Percentiles rank a stretch among this genome's conserved stretches.
Conservation (phyloP, 1,140 invertebrate genomes). For the Brachionus koreanus region DNA sequence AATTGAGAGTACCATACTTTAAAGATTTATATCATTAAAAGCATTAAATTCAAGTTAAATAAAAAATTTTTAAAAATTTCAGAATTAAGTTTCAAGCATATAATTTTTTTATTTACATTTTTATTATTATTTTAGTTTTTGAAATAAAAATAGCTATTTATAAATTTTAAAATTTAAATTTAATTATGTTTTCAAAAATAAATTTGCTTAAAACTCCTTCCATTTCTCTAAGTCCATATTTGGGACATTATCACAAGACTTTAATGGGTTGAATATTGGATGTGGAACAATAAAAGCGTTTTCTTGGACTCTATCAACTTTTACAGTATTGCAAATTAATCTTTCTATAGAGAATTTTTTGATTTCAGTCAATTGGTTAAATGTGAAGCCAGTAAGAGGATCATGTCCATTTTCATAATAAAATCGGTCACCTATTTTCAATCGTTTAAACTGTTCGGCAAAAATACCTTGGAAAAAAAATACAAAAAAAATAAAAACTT, state of each 20-base stretch:
- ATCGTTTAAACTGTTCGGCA: slow-evolving; percentile 82
- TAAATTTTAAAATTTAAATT: not conserved
- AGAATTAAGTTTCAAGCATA: no score
- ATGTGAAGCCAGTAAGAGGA: not conserved
- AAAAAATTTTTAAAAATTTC: no score
- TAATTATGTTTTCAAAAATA: not conserved
- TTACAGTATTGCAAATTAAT: slow-evolving; percentile 5
- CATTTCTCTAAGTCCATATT: slow-evolving; percentile 22
- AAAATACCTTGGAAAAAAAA: slow-evolving; percentile 62
- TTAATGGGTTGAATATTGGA: not conserved
- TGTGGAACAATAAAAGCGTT: not conserved
- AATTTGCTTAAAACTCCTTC: not conserved
- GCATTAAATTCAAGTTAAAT: no score
- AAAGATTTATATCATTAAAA: no score
- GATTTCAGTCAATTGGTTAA: slow-evolving; percentile 4
- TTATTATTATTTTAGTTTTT: not conserved
- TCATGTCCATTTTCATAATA: slow-evolving; percentile 73
- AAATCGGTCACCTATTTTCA: slow-evolving; percentile 84
- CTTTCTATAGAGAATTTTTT: slow-evolving; percentile 32
- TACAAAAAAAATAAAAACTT: not conserved
- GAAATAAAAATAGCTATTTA: not conserved
- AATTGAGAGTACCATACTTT: no score
- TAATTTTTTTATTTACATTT: not conserved
- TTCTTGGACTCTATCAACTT: not conserved
- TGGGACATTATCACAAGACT: not conserved